Conservation (phyloP, 2,888 invertebrate species). For the Lutraria lutraria region DNA sequence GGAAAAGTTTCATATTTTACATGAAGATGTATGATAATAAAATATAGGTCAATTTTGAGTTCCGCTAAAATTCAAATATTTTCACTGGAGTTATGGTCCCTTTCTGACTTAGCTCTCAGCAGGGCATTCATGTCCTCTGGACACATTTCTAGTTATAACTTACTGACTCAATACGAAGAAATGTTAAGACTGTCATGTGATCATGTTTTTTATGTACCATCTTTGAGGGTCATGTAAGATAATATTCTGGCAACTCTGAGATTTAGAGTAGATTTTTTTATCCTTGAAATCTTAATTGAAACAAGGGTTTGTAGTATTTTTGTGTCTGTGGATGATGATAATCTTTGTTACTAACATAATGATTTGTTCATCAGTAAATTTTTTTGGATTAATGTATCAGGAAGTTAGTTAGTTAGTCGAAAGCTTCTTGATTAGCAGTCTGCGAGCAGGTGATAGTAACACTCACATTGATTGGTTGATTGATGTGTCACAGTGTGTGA, state of each 20-base stretch:
- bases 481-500: slow-evolving; percentile 36
- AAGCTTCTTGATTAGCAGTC: neutral
- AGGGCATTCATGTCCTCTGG: no score
- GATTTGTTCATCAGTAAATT: neutral
- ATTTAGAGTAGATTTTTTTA: neutral
- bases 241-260: slow-evolving; percentile 2
- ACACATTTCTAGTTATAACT: no score
- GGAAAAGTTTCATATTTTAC: no score
- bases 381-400: neutral
- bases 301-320: neutral
- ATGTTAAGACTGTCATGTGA: no score
- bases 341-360: neutral
- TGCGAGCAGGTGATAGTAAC: neutral
- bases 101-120: no score
- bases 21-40: no score
- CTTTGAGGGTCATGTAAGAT: no score
- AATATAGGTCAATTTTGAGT: no score
- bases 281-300: neutral
- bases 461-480: slow-evolving; percentile 24
- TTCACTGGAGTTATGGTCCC: no score
- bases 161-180: no score
- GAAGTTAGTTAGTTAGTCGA: neutral
- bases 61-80: no score
- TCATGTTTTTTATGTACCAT: no score
- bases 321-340: neutral